Evolutionary conservation across 1,140 invertebrate species (phyloP).

Genomic region (Megalonaias nervosa): DNA sequence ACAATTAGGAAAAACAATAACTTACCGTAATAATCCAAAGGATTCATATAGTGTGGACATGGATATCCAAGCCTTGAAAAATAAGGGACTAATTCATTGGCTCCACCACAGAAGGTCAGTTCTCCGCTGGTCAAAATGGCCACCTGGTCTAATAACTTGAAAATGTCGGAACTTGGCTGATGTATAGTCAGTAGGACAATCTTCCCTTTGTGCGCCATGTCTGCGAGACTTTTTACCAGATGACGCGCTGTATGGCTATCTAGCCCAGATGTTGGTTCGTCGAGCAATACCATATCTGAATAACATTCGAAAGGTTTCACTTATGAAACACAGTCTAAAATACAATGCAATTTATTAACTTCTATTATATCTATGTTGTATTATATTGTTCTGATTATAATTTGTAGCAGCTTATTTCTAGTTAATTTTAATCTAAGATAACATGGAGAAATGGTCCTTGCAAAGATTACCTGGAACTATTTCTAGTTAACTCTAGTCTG

Average conservation of each 20-base stretch:
- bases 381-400: too few species aligned
- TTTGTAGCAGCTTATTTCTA: too few species aligned
- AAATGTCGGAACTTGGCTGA: slow-evolving; percentile 58
- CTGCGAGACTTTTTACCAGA: slow-evolving; percentile 45
- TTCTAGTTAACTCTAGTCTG: too few species aligned
- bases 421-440: too few species aligned
- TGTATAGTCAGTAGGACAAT: slow-evolving; percentile 56
- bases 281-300: slow-evolving; percentile 53
- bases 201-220: slow-evolving; percentile 47
- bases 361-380: too few species aligned
- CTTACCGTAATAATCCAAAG: slow-evolving; percentile 54
- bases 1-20: background rate
- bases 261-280: slow-evolving; percentile 57
- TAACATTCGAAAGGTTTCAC: background rate
- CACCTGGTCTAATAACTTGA: slow-evolving; percentile 47
- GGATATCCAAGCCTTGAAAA: slow-evolving; percentile 50
- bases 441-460: too few species aligned
- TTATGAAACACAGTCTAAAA: too few species aligned
- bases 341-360: too few species aligned
- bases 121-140: slow-evolving; percentile 50
- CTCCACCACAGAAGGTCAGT: slow-evolving; percentile 47
- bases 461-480: too few species aligned
- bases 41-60: slow-evolving; percentile 53
- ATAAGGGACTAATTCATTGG: slow-evolving; percentile 45
- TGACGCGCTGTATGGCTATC: slow-evolving; percentile 57